Conservation (phyloP, 2,797 vertebrate genomes). For the Molothrus aeneus region DNA sequence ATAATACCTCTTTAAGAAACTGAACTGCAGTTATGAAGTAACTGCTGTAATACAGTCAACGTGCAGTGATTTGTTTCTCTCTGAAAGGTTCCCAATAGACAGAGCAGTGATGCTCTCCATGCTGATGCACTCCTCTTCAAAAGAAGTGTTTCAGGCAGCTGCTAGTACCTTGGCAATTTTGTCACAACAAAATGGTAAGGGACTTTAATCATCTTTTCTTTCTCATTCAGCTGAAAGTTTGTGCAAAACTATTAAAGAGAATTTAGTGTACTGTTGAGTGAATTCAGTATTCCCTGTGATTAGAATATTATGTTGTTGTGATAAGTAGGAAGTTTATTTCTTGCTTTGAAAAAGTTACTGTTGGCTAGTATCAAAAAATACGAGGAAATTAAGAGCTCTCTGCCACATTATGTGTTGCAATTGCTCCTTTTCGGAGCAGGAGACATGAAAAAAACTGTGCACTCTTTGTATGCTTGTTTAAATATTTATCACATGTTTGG, state of each 20-base stretch:
- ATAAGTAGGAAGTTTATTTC: neutral
- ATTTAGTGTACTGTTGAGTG: neutral
- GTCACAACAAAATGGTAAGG: constrained; percentile 85
- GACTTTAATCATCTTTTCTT: neutral
- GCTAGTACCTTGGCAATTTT: constrained; percentile 85
- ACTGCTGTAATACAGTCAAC: neutral
- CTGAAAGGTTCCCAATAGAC: constrained; percentile 85
- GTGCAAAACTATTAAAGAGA: neutral
- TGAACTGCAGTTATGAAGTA: neutral
- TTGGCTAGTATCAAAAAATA: neutral
- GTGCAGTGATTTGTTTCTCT: constrained; percentile 18
- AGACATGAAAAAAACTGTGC: neutral
- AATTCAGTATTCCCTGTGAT: neutral
- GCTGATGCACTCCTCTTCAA: constrained; percentile 88
- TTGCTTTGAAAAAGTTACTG: neutral
- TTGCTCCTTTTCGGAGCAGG: neutral
- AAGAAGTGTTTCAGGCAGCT: constrained; percentile 88
- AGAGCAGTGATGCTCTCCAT: constrained; percentile 90
- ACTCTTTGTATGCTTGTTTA: constrained; percentile 1
- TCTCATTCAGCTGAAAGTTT: neutral
- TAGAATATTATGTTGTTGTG: neutral
- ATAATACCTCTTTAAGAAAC: neutral
- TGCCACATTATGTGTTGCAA: neutral
- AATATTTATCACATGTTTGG: neutral
- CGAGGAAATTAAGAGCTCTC: neutral